Base-by-base conservation (phyloP, 2,113 vertebrate genomes). In the Pelecanoides urinatrix region DNA sequence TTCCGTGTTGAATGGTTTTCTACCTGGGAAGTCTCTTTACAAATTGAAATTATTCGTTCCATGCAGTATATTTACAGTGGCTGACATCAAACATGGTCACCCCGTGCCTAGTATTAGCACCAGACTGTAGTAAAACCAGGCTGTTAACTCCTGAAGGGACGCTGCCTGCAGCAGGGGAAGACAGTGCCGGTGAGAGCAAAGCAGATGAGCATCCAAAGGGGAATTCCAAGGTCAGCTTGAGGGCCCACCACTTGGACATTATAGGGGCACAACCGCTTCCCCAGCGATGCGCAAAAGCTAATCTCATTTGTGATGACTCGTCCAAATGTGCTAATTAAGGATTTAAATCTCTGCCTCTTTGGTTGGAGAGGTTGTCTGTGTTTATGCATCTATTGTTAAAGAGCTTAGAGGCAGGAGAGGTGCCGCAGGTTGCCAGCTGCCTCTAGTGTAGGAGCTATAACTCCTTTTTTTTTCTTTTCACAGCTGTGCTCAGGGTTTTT, bases 211-310 rank as follows among this genome's bases (percentile, higher is more conserved):
- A 75, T 92, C 86, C 90, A 79, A 44, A 94, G 91, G 80, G 94
- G 94, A 95, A 93, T 97, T 96, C 96, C 96, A 96, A 98, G 97
- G 97, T 97, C 96, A 94, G 96, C 63, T 75, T 15, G 76, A 88
- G 16, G n/a, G 67, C 72, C 86, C 40, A 61, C 59, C 30, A 21
- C 90, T 88, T 88, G 75, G 92, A 86, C 49, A 32, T 84, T 67
- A 66, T 30, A 86, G 95, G 86, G 90, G 53, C 93, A 96, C 61
- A 32, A 65, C 70, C 52, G 65, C 88, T 63, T 95, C 92, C 93
- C 91, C 50, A 74, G 89, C 1, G 2, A 32, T 16, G 61, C 11
- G 1, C 76, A 22, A 9, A 22, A 71, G 63, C 78, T 96, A 84
- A 56, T 62, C 90, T 85, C 92, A 21, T 59, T 95, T 50, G 82